These are phyloP conservation scores for Mus pahari DNA, from an alignment of 2,113 vertebrate genomes.

Conservation along the genomic window DNA sequence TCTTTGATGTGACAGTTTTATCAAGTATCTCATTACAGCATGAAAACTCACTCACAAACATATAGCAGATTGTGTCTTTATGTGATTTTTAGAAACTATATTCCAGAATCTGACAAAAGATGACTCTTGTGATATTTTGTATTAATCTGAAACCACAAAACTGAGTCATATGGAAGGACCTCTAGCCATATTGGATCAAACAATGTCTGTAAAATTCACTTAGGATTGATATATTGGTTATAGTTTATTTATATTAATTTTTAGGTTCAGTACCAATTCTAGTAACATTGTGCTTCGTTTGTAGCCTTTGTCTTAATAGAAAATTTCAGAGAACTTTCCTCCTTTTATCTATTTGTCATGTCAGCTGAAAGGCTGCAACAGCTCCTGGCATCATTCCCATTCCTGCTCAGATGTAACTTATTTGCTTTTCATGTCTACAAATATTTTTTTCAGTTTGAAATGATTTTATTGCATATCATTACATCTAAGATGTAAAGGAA, in stretches of 20 bases:
- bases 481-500: background rate
- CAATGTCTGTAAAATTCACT: background rate
- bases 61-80: constrained; percentile 2
- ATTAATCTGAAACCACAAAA: constrained; percentile 7
- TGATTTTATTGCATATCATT: background rate
- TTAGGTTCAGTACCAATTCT: background rate
- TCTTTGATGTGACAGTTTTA: constrained; percentile 50
- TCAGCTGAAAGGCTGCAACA: background rate
- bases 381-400: background rate
- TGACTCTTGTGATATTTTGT: background rate
- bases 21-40: constrained; percentile 56
- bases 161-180: background rate
- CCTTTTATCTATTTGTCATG: fast-evolving
- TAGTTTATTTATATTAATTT: background rate
- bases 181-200: background rate
- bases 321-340: background rate
- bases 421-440: background rate
- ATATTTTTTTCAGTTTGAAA: background rate
- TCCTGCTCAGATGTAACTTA: background rate
- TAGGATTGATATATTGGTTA: background rate
- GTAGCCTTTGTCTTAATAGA: background rate
- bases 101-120: background rate
- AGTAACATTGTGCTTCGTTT: background rate
- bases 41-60: constrained; percentile 37
- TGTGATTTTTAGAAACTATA: constrained; percentile 33